A percentile compares a stretch with the other conserved stretches of the same genome.
These are phyloP conservation scores for Horisme vitalbata DNA, from an alignment of 2,888 invertebrate genomes.

Conservation along the genomic window DNA sequence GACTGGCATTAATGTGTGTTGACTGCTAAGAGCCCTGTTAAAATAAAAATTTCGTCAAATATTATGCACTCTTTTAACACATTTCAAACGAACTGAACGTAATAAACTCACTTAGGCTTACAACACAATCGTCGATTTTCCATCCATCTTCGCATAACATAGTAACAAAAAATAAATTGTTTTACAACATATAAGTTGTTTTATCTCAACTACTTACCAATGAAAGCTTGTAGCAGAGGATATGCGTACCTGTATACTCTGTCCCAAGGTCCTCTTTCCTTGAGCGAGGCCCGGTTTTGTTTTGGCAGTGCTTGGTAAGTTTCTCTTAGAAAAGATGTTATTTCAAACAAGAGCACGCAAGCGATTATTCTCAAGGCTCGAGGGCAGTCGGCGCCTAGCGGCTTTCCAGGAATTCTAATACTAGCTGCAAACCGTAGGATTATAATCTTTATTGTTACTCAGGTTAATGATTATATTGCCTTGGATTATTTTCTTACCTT, in stretches of 20 bases:
- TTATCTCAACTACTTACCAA: slow-evolving; percentile 70
- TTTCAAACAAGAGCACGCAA: slow-evolving; percentile 97
- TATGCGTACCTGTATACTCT: slow-evolving; percentile 86
- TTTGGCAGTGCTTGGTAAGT: slow-evolving; percentile 95
- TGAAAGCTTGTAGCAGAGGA: slow-evolving; percentile 40
- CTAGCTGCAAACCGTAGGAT: slow-evolving; percentile 76
- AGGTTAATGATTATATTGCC: neutral
- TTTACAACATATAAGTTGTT: slow-evolving; percentile 69
- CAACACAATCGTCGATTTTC: slow-evolving; percentile 81
- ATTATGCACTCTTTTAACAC: slow-evolving; percentile 68
- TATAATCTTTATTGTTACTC: slow-evolving; percentile 19
- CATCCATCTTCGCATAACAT: slow-evolving; percentile 81
- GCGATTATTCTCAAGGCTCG: slow-evolving; percentile 95
- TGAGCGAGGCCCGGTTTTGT: slow-evolving; percentile 86
- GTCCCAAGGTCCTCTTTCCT: slow-evolving; percentile 93
- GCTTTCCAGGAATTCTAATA: slow-evolving; percentile 82
- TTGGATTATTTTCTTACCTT: slow-evolving; percentile 83
- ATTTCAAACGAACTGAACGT: slow-evolving; percentile 72
- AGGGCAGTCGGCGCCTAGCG: slow-evolving; percentile 92
- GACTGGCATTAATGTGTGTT: slow-evolving; percentile 83
- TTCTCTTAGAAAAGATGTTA: slow-evolving; percentile 97
- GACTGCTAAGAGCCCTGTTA: slow-evolving; percentile 83
- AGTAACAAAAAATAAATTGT: slow-evolving; percentile 72
- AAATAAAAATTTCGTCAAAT: slow-evolving; percentile 79
- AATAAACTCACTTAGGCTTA: slow-evolving; percentile 82